A percentile compares a stretch with the other conserved stretches of the same genome.
Conservation (phyloP, 2,113 vertebrate genomes). For the Quiscalus mexicanus region DNA sequence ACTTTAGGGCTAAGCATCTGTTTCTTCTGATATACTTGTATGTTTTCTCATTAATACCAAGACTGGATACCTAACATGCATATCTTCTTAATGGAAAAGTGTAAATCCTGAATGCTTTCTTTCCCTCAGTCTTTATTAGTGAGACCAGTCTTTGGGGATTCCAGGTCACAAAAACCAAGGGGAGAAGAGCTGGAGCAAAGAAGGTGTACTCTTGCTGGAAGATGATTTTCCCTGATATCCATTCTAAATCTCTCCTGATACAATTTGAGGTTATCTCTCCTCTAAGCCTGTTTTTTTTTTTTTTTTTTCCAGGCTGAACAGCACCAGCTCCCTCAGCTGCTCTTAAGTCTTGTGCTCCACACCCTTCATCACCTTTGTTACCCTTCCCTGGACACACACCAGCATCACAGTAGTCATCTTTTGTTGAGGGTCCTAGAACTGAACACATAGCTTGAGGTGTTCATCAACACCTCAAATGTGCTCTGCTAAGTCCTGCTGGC, state of each 20-base stretch:
- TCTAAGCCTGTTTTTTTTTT: background rate
- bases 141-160: background rate
- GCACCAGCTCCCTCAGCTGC: background rate
- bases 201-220: background rate
- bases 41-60: background rate
- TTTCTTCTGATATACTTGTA: background rate
- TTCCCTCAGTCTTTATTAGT: background rate
- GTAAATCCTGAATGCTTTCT: background rate
- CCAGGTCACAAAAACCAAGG: background rate
- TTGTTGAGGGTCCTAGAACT: no score
- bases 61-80: background rate
- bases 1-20: background rate
- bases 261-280: background rate
- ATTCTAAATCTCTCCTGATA: background rate
- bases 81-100: background rate
- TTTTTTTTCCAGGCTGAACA: background rate
- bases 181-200: background rate
- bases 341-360: background rate
- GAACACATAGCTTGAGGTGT: background rate
- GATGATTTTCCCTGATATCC: background rate
- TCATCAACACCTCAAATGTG: background rate
- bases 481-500: background rate
- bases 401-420: no score
- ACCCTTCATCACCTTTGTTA: background rate
- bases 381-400: background rate